phyloP scores from a whole-genome alignment of 2,797 vertebrate genomes.

The Epinephelus coioides region DNA sequence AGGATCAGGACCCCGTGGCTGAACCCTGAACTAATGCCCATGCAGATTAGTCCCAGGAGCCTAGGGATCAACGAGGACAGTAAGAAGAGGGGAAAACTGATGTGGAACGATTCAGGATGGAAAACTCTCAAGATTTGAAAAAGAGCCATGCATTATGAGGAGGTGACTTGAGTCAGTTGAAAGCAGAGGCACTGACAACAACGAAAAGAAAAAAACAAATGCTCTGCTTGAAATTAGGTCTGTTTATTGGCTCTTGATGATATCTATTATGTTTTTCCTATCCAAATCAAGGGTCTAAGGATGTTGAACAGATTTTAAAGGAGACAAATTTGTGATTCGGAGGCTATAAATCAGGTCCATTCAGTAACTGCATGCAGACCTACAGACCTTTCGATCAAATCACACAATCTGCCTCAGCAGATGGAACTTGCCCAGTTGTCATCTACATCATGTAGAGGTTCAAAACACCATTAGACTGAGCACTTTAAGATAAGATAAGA shows the following conservation, averaged over 20 bases:
- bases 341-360: no score
- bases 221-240: not conserved
- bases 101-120: slow-evolving; percentile 6
- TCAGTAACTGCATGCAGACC: not conserved
- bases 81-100: slow-evolving; percentile 37
- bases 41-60: slow-evolving; percentile 79
- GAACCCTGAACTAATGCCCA: slow-evolving; percentile 73
- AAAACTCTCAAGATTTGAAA: not conserved
- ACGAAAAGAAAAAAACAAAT: not conserved
- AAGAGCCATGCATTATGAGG: slow-evolving; percentile 4
- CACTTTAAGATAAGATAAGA: not conserved
- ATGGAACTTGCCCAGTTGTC: not conserved
- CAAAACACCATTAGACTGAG: not conserved
- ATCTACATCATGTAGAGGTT: not conserved
- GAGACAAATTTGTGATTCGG: not conserved
- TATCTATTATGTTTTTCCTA: not conserved
- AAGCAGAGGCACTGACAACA: not conserved
- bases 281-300: not conserved
- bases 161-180: not conserved
- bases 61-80: slow-evolving; percentile 24
- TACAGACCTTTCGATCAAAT: not conserved
- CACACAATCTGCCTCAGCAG: not conserved
- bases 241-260: not conserved
- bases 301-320: not conserved
- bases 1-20: slow-evolving; percentile 70